Conservation (phyloP, 2,113 vertebrate species). For the Lagopus muta region DNA sequence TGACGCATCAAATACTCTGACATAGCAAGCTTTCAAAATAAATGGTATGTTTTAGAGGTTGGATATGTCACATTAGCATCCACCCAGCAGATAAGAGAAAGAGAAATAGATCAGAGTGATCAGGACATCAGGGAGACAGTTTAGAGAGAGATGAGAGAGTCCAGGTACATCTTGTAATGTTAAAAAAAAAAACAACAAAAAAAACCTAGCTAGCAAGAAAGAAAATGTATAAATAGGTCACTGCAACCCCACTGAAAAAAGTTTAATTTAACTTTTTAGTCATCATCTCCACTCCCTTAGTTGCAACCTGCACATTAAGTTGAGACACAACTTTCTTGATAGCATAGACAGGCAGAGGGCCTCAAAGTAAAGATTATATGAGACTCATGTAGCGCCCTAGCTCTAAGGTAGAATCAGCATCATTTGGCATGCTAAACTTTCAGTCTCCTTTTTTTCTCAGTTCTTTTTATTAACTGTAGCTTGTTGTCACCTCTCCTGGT, state of each 20-base stretch:
- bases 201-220: conserved; percentile 35
- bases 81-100: conserved; percentile 58
- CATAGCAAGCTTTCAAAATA: conserved; percentile 63
- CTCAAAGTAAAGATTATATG: background rate
- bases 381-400: background rate
- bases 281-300: conserved; percentile 2
- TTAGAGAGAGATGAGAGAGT: conserved; percentile 65
- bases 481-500: background rate
- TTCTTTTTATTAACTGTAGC: background rate
- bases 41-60: conserved; percentile 75
- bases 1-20: conserved; percentile 32
- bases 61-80: conserved; percentile 76
- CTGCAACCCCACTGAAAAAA: conserved; percentile 32
- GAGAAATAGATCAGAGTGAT: conserved; percentile 73
- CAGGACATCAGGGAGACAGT: conserved; percentile 73
- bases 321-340: conserved; percentile 18
- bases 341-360: background rate
- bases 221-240: conserved; percentile 71
- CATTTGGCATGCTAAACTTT: background rate
- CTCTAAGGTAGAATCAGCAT: background rate
- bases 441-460: background rate
- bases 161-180: conserved; percentile 51
- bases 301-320: conserved; percentile 40
- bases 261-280: conserved; percentile 60
- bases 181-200: background rate